Percentiles rank a stretch among this genome's conserved stretches.
Conservation (phyloP, 92 coral and sea anemone genomes). For the Bergia sp. region DNA sequence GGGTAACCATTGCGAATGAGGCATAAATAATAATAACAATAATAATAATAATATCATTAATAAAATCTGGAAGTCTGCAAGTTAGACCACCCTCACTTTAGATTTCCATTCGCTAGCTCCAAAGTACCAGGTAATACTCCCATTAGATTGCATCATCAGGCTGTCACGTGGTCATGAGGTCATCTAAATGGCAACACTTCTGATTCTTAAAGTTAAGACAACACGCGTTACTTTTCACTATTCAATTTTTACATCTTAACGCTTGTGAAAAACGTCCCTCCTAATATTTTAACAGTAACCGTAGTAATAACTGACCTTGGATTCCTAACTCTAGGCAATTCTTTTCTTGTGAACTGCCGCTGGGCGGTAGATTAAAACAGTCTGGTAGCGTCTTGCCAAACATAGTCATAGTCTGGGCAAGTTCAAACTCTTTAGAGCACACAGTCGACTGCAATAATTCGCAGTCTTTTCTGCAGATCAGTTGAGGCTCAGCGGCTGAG, state of each 20-base stretch:
- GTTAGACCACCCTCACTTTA: too few relatives aligned
- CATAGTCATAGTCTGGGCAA: conserved; percentile 58
- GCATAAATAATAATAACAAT: too few relatives aligned
- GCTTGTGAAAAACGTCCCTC: too few relatives aligned
- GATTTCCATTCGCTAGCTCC: too few relatives aligned
- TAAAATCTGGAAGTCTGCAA: too few relatives aligned
- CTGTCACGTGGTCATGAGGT: neutral
- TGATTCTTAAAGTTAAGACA: neutral
- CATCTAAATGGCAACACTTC: neutral
- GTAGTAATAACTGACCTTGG: conserved; percentile 36
- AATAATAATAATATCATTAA: too few relatives aligned
- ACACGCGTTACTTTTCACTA: neutral
- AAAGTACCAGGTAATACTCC: too few relatives aligned
- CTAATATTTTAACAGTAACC: neutral
- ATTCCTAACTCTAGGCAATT: conserved; percentile 72
- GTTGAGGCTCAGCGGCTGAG: conserved; percentile 46
- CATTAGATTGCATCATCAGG: too few relatives aligned
- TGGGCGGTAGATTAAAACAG: conserved; percentile 64
- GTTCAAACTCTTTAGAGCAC: conserved; percentile 87
- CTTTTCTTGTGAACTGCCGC: conserved; percentile 35
- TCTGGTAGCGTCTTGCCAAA: conserved; percentile 71
- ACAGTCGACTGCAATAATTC: conserved; percentile 74
- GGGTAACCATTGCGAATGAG: too few relatives aligned
- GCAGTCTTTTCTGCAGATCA: conserved; percentile 84
- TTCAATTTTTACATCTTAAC: neutral